Conservation (phyloP, 2,888 invertebrate genomes). For the Drosophila peninsularis region DNA sequence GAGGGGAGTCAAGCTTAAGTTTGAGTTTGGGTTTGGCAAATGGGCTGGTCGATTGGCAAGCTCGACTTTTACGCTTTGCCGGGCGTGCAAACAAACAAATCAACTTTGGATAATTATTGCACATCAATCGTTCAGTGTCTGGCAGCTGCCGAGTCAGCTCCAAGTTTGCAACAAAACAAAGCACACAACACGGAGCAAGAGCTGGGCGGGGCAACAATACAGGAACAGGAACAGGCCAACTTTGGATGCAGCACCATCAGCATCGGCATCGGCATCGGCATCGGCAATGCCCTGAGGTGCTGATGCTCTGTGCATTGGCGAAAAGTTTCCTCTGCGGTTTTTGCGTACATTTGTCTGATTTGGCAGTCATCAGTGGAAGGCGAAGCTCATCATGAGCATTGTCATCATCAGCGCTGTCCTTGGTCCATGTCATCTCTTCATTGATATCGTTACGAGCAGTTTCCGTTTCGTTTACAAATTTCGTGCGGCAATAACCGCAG, state of each 20-base stretch:
- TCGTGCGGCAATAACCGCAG: conserved; percentile 77
- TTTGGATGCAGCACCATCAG: conserved; percentile 37
- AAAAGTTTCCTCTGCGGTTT: conserved; percentile 73
- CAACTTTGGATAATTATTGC: conserved; percentile 83
- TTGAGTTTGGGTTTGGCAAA: conserved; percentile 15
- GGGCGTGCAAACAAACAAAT: conserved; percentile 82
- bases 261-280: conserved; percentile 20
- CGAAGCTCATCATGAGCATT: conserved; percentile 35
- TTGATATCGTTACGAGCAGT: conserved; percentile 76
- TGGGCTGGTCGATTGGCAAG: conserved; percentile 66
- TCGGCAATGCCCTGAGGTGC: conserved; percentile 54
- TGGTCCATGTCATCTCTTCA: conserved; percentile 71
- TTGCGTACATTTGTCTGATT: conserved; percentile 78
- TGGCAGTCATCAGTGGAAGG: conserved; percentile 64
- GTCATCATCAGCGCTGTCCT: conserved; percentile 43
- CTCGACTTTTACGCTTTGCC: conserved; percentile 76
- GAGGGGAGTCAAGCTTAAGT: neutral
- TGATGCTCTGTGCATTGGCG: conserved; percentile 65
- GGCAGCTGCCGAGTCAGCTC: conserved; percentile 58
- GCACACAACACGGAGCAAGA: conserved; percentile 29
- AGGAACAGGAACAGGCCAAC: conserved; percentile 35
- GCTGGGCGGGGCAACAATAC: conserved; percentile 3
- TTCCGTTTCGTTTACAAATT: conserved; percentile 76
- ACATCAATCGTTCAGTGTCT: conserved; percentile 77
- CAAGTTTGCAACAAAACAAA: conserved; percentile 59